Conservation (phyloP, 2,888 invertebrate genomes). For the Amphipyra tragopoginis region DNA sequence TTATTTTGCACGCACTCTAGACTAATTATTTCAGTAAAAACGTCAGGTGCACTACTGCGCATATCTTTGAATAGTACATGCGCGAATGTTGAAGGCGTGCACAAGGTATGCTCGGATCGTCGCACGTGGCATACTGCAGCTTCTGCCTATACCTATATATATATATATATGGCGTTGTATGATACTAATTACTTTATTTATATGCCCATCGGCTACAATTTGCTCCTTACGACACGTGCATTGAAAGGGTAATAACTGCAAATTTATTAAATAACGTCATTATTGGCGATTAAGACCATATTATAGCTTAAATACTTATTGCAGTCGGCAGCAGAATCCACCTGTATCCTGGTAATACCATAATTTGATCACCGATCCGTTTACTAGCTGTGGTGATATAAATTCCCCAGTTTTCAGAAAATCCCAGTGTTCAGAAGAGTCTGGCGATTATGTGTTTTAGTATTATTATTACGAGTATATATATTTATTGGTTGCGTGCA, state of each 20-base stretch:
- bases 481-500: slow-evolving; percentile 20
- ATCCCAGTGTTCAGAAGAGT: too few relatives aligned
- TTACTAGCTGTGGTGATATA: too few relatives aligned
- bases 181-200: slow-evolving; percentile 1
- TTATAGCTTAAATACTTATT: slow-evolving; percentile 3
- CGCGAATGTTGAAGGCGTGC: too few relatives aligned
- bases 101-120: too few relatives aligned
- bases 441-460: too few relatives aligned
- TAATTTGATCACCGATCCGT: too few relatives aligned
- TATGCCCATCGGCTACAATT: not conserved
- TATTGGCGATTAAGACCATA: not conserved
- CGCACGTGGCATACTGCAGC: not conserved
- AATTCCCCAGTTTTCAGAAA: too few relatives aligned
- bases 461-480: too few relatives aligned
- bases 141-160: not conserved
- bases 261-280: not conserved
- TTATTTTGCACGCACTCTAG: too few relatives aligned
- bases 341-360: not conserved
- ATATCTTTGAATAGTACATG: too few relatives aligned
- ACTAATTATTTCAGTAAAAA: too few relatives aligned
- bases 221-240: not conserved
- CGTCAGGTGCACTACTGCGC: too few relatives aligned
- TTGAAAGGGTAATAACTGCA: not conserved
- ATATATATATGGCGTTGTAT: not conserved
- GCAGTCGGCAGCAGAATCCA: not conserved